Evolutionary conservation across 2,888 invertebrate species (phyloP), one percentile per base, ranked within the genome.

Genomic region (Acrocyrtus sp.): DNA sequence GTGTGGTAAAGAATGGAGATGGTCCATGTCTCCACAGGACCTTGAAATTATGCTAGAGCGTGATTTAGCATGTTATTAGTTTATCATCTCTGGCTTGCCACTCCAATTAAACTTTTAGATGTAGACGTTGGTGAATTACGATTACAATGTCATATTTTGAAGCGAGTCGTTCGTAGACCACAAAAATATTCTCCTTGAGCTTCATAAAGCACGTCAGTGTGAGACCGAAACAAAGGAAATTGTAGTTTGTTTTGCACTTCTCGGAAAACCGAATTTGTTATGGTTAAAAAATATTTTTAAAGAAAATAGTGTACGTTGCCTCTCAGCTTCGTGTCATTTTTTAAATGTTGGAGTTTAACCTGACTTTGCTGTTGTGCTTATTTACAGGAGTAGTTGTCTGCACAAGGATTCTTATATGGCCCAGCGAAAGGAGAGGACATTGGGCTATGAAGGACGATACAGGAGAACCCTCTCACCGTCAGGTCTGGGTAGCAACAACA

Each of bases 371-470:
- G n/a, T n/a, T n/a, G n/a, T n/a, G n/a, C n/a, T n/a, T n/a, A n/a
- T n/a, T n/a, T n/a, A n/a, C 82, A 82, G 78, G 87, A 88, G 19
- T 87, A 92, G 92, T 86, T 91, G 90, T 83, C 90, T 91, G 83
- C 92, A 92, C 61, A 92, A 92, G 85, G 91, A 91, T 78, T 91
- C 91, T 68, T 91, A 91, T 84, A 84, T 91, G 84, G 89, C 91
- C n/a, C 88, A 89, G 76, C 87, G 90, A 45, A 88, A 90, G 65
- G 91, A 91, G 82, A 87, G 89, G 75, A 91, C 91, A 78, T 87
- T 88, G 81, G 87, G 87, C 73, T 91, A 91, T 83, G 89, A 89
- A 82, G 92, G 92, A 76, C 90, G 90, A 82, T 92, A 92, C 85
- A 91, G 91, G 82, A 86, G 91, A 53, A 91, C 91, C 19, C 88